Conservation (phyloP, 2,888 invertebrate genomes). For the Leucophenga maculata region DNA sequence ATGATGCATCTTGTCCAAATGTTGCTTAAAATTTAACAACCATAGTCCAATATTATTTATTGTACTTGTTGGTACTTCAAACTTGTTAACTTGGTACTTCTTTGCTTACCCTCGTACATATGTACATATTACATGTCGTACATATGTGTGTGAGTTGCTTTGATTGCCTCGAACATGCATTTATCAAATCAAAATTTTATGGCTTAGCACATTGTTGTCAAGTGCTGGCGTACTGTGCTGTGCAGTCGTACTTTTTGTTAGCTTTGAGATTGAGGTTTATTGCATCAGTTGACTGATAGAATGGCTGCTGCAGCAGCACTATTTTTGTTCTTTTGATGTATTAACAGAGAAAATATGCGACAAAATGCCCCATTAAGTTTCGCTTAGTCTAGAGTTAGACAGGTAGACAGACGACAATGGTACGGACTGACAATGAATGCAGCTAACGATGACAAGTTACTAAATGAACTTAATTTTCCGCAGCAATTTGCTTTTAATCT, state of each 20-base stretch:
- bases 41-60: too few species aligned
- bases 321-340: slow-evolving; percentile 21
- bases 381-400: background rate
- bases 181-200: slow-evolving; percentile 66
- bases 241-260: background rate
- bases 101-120: too few species aligned
- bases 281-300: slow-evolving; percentile 20
- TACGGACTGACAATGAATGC: background rate
- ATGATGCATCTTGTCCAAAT: too few species aligned
- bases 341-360: slow-evolving; percentile 17
- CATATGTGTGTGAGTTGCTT: background rate
- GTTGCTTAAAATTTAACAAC: too few species aligned
- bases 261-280: slow-evolving; percentile 19
- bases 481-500: slow-evolving; percentile 57
- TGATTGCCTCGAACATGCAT: slow-evolving; percentile 53
- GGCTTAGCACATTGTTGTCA: slow-evolving; percentile 62
- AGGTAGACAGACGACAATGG: background rate
- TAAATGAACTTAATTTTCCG: slow-evolving; percentile 63
- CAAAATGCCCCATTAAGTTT: slow-evolving; percentile 25
- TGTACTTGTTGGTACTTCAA: too few species aligned
- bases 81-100: too few species aligned
- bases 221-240: slow-evolving; percentile 40
- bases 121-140: background rate
- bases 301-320: background rate
- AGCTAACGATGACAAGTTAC: slow-evolving; percentile 33